Percentiles rank a stretch among this genome's conserved stretches.
Evolutionary conservation across 2,888 invertebrate species (phyloP).

Genomic region (Drosophila neonasuta): DNA sequence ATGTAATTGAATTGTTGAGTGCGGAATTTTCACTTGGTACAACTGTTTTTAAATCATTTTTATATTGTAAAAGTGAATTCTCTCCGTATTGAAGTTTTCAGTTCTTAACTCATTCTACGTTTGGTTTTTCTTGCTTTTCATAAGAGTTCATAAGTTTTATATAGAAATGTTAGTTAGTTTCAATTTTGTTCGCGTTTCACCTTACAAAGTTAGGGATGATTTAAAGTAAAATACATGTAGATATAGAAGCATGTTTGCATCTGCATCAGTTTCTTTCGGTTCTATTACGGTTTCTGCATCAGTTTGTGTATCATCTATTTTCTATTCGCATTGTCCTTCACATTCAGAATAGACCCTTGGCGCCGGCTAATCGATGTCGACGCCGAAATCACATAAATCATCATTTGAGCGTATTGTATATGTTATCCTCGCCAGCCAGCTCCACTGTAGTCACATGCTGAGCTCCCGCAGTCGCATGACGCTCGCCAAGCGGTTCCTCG

Average conservation of each 20-base stretch:
- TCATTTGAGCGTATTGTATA: constrained; percentile 83
- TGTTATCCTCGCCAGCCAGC: constrained; percentile 80
- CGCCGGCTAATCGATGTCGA: constrained; percentile 75
- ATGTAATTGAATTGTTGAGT: not conserved
- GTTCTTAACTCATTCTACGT: constrained; percentile 17
- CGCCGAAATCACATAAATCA: constrained; percentile 81
- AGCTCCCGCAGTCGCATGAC: constrained; percentile 41
- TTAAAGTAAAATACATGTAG: constrained; percentile 14
- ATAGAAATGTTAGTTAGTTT: constrained; percentile 18
- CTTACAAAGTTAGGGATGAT: constrained; percentile 23
- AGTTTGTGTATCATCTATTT: constrained; percentile 26
- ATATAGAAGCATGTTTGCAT: not conserved
- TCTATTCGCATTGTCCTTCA: constrained; percentile 48
- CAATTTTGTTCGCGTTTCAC: constrained; percentile 29
- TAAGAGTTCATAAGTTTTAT: constrained; percentile 8
- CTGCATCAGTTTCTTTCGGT: not conserved
- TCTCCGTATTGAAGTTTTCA: constrained; percentile 15
- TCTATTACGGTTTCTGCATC: constrained; percentile 12
- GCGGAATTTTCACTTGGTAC: not conserved
- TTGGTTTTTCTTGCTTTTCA: constrained; percentile 29
- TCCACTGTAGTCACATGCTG: constrained; percentile 76
- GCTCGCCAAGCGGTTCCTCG: constrained; percentile 76
- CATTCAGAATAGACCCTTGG: constrained; percentile 71
- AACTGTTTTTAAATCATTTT: not conserved
- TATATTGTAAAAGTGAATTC: constrained; percentile 5